A percentile compares a stretch with the other conserved stretches of the same genome.
phyloP scores from a whole-genome alignment of 92 coral and sea anemone species.

The Porites rus region DNA sequence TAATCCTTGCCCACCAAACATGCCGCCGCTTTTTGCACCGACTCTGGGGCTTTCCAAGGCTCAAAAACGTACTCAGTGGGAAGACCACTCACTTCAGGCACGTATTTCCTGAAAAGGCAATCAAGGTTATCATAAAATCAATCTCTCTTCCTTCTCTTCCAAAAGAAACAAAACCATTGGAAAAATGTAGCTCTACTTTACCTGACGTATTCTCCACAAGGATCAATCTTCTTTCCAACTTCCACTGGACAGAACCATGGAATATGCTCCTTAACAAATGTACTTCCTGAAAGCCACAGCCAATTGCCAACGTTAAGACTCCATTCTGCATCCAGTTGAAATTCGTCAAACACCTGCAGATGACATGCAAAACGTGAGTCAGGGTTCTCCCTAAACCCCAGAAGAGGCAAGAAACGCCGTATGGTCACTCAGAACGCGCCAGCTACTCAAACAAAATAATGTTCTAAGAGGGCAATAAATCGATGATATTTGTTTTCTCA shows the following conservation, averaged over 20 bases:
- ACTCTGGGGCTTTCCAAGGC: conserved; percentile 86
- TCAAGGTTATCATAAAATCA: no score
- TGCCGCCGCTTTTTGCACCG: conserved; percentile 54
- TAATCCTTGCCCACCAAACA: conserved; percentile 82
- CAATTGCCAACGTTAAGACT: conserved; percentile 84
- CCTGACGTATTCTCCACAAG: conserved; percentile 78
- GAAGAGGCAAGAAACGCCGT: no score
- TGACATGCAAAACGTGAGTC: not conserved
- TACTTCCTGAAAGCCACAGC: conserved; percentile 82
- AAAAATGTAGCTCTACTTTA: not conserved
- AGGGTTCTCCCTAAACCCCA: not conserved
- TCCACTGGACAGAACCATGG: conserved; percentile 85
- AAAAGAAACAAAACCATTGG: not conserved
- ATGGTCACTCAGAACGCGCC: no score
- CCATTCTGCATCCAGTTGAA: conserved; percentile 87
- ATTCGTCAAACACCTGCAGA: conserved; percentile 77
- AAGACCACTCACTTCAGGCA: conserved; percentile 74
- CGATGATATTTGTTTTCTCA: no score
- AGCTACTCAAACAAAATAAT: no score
- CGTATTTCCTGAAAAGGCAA: conserved; percentile 60
- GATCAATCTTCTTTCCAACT: conserved; percentile 83
- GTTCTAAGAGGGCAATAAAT: no score
- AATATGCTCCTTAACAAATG: conserved; percentile 64
- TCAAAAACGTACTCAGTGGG: conserved; percentile 80
- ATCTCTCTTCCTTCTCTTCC: not conserved